Percentiles rank a stretch among this genome's conserved stretches.
These are phyloP conservation scores for Euborellia annulipes DNA, from an alignment of 1,140 invertebrate genomes.

Conservation along the genomic window DNA sequence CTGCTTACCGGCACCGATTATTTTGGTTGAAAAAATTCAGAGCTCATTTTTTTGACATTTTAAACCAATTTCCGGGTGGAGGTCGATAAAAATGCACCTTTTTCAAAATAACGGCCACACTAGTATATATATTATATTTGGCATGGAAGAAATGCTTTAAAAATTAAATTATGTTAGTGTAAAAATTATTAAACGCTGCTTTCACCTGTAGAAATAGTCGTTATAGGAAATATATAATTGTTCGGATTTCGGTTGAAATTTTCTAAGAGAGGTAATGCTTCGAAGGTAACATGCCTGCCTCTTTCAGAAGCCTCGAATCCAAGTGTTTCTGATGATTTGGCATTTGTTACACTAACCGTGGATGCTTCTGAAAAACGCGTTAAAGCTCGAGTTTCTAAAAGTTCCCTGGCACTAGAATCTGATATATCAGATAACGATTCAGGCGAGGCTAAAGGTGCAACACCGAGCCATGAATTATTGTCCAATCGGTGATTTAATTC, in stretches of 20 bases:
- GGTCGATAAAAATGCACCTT: too few species aligned
- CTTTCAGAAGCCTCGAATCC: slow-evolving; percentile 17
- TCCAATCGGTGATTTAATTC: slow-evolving; percentile 29
- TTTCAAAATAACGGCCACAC: too few species aligned
- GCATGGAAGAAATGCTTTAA: too few species aligned
- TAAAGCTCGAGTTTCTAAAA: not conserved
- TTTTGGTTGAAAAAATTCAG: too few species aligned
- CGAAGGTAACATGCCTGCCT: slow-evolving; percentile 22
- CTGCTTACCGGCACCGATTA: too few species aligned
- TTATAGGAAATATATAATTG: slow-evolving; percentile 40
- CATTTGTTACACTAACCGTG: slow-evolving; percentile 27
- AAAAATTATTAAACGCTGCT: slow-evolving; percentile 32
- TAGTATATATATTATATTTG: too few species aligned
- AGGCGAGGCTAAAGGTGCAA: slow-evolving; percentile 68
- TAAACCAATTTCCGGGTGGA: too few species aligned
- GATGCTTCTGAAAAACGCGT: slow-evolving; percentile 37
- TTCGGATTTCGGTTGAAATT: slow-evolving; percentile 22
- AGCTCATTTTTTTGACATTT: too few species aligned
- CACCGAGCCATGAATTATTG: slow-evolving; percentile 44
- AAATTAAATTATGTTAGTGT: slow-evolving; percentile 6
- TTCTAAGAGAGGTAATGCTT: slow-evolving; percentile 15
- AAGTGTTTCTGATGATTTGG: slow-evolving; percentile 12
- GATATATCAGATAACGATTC: slow-evolving; percentile 71
- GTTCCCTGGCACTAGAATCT: not conserved
- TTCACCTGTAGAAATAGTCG: slow-evolving; percentile 32